Percentiles rank a stretch among this genome's conserved stretches.
These are phyloP conservation scores for Tolypeutes matacus DNA, from an alignment of 2,797 vertebrate genomes.

Conservation along the genomic window DNA sequence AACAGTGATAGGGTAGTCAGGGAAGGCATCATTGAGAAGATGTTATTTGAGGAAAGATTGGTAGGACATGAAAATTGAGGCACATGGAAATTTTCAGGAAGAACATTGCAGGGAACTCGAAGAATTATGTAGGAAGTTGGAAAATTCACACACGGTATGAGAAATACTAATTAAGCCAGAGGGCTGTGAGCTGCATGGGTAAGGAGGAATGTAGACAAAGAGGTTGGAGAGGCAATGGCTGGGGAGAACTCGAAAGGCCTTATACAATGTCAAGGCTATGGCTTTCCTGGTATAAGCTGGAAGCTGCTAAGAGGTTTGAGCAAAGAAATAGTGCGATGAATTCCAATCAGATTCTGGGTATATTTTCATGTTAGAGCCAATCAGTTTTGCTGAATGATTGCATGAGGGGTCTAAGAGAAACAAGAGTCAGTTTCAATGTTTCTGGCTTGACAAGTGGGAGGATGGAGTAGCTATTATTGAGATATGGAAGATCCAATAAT, in stretches of 20 bases:
- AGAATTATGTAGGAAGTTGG: background rate
- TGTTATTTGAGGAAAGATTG: background rate
- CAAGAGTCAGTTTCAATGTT: too few relatives aligned
- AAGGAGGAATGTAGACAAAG: background rate
- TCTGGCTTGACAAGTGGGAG: too few relatives aligned
- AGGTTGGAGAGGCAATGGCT: background rate
- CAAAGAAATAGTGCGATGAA: background rate
- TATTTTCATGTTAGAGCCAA: too few relatives aligned
- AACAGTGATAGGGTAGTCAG: background rate
- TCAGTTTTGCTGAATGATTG: too few relatives aligned
- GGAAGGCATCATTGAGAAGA: too few relatives aligned
- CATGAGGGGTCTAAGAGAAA: too few relatives aligned
- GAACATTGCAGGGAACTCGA: too few relatives aligned
- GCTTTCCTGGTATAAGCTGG: too few relatives aligned
- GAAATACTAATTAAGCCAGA: background rate
- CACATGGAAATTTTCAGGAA: background rate
- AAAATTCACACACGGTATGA: too few relatives aligned
- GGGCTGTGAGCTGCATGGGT: background rate
- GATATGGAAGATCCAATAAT: too few relatives aligned
- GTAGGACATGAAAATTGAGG: background rate
- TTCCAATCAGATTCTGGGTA: too few relatives aligned
- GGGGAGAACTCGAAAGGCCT: fast-evolving
- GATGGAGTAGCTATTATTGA: too few relatives aligned
- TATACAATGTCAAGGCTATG: background rate
- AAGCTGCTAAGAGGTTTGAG: background rate